Evolutionary conservation across 2,113 vertebrate species (phyloP).

Genomic region (Colius striatus): DNA sequence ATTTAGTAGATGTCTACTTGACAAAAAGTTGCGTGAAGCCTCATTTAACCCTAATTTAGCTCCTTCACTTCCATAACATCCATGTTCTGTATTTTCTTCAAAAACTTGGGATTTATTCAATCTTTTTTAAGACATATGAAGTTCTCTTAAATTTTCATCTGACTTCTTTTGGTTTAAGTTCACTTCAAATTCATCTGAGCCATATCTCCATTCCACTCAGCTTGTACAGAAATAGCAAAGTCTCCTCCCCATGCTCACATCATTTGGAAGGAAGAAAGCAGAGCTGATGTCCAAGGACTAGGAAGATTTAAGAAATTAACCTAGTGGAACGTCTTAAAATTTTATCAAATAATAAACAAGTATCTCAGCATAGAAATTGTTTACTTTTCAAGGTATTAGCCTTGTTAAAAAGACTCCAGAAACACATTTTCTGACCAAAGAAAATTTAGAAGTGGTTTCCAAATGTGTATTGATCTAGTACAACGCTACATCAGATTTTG

Average conservation of each 20-base stretch:
- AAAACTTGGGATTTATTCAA: neutral
- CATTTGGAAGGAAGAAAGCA: neutral
- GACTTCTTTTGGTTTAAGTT: neutral
- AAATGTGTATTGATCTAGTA: neutral
- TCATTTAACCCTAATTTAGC: neutral
- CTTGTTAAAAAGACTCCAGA: neutral
- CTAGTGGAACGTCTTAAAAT: neutral
- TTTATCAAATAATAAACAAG: neutral
- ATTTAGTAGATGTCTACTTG: neutral
- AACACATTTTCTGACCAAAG: neutral
- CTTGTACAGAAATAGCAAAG: neutral
- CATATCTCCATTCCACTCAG: neutral
- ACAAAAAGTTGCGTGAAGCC: neutral
- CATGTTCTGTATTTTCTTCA: neutral
- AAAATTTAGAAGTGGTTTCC: neutral
- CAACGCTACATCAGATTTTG: neutral
- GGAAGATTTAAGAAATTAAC: neutral
- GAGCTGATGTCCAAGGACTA: neutral
- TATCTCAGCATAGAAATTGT: neutral
- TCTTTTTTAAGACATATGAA: neutral
- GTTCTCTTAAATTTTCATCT: neutral
- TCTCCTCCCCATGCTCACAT: neutral
- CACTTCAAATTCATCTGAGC: neutral
- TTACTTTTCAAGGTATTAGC: neutral
- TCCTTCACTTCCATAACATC: neutral